phyloP scores from a whole-genome alignment of 1,140 invertebrate species.

The Zaprionus tsacasi region DNA sequence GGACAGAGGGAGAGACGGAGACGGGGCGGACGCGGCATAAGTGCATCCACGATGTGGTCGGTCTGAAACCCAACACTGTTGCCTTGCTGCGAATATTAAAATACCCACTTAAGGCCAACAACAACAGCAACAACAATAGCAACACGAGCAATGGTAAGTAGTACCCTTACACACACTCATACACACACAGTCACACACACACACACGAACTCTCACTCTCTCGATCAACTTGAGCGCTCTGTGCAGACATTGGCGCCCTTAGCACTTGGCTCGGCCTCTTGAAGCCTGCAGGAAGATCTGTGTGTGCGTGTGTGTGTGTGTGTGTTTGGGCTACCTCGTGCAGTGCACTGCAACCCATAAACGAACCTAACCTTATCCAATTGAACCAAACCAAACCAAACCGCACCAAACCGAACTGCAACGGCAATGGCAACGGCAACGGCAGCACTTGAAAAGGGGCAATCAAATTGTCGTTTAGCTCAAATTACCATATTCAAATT shows the following conservation, averaged over 20 bases:
- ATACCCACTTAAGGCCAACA: constrained; percentile 76
- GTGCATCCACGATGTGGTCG: constrained; percentile 66
- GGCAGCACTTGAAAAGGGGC: background rate
- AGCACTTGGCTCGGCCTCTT: constrained; percentile 34
- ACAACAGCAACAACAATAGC: constrained; percentile 49
- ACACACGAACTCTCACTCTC: constrained; percentile 16
- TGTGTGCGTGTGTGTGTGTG: background rate
- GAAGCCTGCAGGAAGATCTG: constrained; percentile 22
- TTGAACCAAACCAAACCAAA: constrained; percentile 4
- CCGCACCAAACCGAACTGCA: constrained; percentile 1
- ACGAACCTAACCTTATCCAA: constrained; percentile 21
- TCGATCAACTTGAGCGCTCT: constrained; percentile 55
- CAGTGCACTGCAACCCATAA: constrained; percentile 4
- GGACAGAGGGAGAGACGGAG: background rate
- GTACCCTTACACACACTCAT: constrained; percentile 45
- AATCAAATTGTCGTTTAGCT: constrained; percentile 10
- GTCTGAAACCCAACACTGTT: constrained; percentile 76
- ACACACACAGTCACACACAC: constrained; percentile 16
- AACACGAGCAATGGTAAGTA: constrained; percentile 45
- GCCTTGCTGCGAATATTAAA: constrained; percentile 77
- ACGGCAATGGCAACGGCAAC: background rate
- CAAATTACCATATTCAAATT: constrained; percentile 17
- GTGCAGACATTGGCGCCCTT: constrained; percentile 63
- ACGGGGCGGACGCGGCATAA: constrained; percentile 49
- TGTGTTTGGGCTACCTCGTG: constrained; percentile 10